These are phyloP conservation scores for Antedon mediterranea DNA, from an alignment of 53 echinoderm and acorn worm genomes.

Conservation along the genomic window DNA sequence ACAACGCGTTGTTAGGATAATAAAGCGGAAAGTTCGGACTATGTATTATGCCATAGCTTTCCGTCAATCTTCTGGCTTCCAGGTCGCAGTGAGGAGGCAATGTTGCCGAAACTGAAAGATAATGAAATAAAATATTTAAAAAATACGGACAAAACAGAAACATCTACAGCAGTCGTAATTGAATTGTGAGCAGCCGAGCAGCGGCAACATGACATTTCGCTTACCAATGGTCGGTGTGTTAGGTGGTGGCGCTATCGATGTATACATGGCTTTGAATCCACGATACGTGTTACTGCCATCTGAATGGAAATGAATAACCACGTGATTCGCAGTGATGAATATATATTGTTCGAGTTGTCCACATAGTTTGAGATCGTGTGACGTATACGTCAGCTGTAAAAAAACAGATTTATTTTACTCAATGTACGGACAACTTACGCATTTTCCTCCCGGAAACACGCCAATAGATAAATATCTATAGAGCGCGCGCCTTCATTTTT, in stretches of 20 bases:
- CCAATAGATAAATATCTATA: no score
- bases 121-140: no score
- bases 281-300: constrained; percentile 25
- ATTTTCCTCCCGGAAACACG: no score
- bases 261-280: constrained; percentile 33
- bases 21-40: constrained; percentile 37
- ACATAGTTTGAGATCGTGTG: constrained; percentile 2
- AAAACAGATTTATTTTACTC: background rate
- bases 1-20: constrained; percentile 37
- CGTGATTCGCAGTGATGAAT: constrained; percentile 30
- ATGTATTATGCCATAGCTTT: background rate
- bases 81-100: background rate
- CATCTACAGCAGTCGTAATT: no score
- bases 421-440: no score
- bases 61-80: background rate
- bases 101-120: background rate
- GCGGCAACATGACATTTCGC: no score
- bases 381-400: background rate
- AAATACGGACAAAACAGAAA: no score
- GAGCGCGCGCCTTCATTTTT: no score
- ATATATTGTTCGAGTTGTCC: constrained; percentile 16
- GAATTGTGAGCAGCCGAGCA: no score
- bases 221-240: background rate
- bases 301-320: constrained; percentile 40
- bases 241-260: background rate